These are phyloP conservation scores for Chamaedrilus cognettii DNA, from an alignment of 2,888 invertebrate genomes.

Conservation along the genomic window DNA sequence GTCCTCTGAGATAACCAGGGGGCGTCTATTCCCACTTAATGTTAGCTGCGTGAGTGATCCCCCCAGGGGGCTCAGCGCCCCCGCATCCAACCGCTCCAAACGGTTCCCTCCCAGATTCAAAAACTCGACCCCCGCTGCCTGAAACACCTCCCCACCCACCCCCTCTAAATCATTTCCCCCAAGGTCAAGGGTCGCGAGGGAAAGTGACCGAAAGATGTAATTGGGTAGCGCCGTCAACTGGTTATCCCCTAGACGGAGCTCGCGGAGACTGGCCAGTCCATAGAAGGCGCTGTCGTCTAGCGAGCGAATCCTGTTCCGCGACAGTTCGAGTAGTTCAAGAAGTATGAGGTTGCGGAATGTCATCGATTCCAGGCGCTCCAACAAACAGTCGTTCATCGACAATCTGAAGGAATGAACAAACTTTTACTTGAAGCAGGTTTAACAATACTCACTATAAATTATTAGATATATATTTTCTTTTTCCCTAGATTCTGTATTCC, in stretches of 20 bases:
- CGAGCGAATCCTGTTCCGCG: constrained; percentile 18
- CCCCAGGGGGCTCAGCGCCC: constrained; percentile 16
- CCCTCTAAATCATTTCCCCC: constrained; percentile 8
- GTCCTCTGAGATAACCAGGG: constrained; percentile 16
- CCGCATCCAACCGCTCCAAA: constrained; percentile 5
- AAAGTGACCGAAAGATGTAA: constrained; percentile 16
- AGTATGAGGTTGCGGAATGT: constrained; percentile 23
- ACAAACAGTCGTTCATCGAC: constrained; percentile 15
- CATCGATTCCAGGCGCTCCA: constrained; percentile 13
- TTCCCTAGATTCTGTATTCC: no score
- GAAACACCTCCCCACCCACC: constrained; percentile 9
- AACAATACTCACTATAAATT: no score
- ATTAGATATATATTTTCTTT: no score
- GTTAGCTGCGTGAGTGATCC: constrained; percentile 15
- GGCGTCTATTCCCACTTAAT: constrained; percentile 20
- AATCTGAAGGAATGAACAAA: no score
- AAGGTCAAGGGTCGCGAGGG: constrained; percentile 14
- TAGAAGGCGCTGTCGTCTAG: constrained; percentile 18
- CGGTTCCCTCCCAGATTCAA: constrained; percentile 19
- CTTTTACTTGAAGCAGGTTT: no score
- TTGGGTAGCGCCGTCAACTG: constrained; percentile 12
- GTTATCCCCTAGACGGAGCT: constrained; percentile 24
- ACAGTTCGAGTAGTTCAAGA: constrained; percentile 22
- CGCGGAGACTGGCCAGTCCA: constrained; percentile 14
- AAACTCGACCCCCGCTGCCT: constrained; percentile 5